These are phyloP conservation scores for Latrodectus elegans DNA, from an alignment of 2,888 invertebrate genomes.

Conservation along the genomic window DNA sequence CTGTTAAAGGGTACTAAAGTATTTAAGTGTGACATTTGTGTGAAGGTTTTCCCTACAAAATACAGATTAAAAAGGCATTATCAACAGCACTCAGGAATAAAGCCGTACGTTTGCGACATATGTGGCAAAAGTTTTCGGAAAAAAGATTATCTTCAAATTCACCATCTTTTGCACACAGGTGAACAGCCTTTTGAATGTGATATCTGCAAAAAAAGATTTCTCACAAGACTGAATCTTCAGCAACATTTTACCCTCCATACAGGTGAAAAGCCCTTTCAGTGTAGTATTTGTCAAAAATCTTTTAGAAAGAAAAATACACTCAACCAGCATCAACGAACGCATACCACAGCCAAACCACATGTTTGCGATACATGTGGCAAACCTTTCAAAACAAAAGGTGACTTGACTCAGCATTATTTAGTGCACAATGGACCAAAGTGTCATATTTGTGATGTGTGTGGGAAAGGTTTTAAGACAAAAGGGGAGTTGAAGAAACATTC, in stretches of 20 bases:
- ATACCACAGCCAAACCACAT: slow-evolving; percentile 43
- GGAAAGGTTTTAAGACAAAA: slow-evolving; percentile 61
- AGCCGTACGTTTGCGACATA: slow-evolving; percentile 37
- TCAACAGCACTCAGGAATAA: slow-evolving; percentile 35
- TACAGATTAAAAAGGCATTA: slow-evolving; percentile 57
- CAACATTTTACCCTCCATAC: slow-evolving; percentile 56
- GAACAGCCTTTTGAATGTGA: slow-evolving; percentile 47
- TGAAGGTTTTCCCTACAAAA: slow-evolving; percentile 46
- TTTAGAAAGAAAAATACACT: slow-evolving; percentile 58
- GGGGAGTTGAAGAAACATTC: slow-evolving; percentile 47
- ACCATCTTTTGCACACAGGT: slow-evolving; percentile 45
- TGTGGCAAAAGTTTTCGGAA: slow-evolving; percentile 53
- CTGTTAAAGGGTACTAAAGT: background rate
- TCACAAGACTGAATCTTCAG: slow-evolving; percentile 46
- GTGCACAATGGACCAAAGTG: slow-evolving; percentile 55
- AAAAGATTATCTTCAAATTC: slow-evolving; percentile 48
- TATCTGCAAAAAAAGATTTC: slow-evolving; percentile 40
- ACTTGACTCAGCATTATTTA: slow-evolving; percentile 54
- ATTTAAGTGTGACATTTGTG: slow-evolving; percentile 46
- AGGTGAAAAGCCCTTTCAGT: slow-evolving; percentile 42
- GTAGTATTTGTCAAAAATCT: slow-evolving; percentile 42
- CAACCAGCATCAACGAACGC: slow-evolving; percentile 60
- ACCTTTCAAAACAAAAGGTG: slow-evolving; percentile 62
- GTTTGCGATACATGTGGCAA: slow-evolving; percentile 51
- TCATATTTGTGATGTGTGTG: slow-evolving; percentile 42